Conservation (phyloP, 2,888 invertebrate species). For the Chironomus riparius region DNA sequence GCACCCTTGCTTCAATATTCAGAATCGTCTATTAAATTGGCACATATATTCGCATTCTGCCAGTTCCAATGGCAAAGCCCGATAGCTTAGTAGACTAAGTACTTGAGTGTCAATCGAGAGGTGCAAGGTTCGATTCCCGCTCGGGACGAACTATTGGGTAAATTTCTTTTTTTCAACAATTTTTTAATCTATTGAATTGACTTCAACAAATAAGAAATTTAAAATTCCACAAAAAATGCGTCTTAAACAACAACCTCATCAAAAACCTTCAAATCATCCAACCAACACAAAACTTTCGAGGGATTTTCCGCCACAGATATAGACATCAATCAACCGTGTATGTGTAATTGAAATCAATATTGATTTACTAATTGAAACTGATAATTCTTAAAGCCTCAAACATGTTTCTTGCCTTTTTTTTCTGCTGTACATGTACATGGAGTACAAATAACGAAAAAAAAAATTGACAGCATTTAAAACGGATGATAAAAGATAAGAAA, state of each 20-base stretch:
- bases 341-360: conserved; percentile 22
- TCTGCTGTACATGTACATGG: neutral
- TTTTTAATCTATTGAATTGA: too few species aligned
- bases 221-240: too few species aligned
- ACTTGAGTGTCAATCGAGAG: too few species aligned
- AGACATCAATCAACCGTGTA: conserved; percentile 21
- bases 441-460: neutral
- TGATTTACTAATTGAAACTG: conserved; percentile 26
- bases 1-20: too few species aligned
- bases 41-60: too few species aligned
- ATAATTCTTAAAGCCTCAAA: conserved; percentile 24
- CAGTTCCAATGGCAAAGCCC: too few species aligned
- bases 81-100: too few species aligned
- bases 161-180: too few species aligned
- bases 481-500: conserved; percentile 27
- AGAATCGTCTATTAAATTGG: too few species aligned
- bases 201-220: too few species aligned
- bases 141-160: too few species aligned
- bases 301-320: conserved; percentile 16
- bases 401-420: conserved; percentile 19
- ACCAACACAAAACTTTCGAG: neutral
- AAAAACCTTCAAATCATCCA: neutral
- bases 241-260: neutral
- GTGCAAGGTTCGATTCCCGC: too few species aligned
- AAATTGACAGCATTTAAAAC: conserved; percentile 24